Conservation (phyloP, 92 coral and sea anemone species). For the Palythoa heliodiscus region DNA sequence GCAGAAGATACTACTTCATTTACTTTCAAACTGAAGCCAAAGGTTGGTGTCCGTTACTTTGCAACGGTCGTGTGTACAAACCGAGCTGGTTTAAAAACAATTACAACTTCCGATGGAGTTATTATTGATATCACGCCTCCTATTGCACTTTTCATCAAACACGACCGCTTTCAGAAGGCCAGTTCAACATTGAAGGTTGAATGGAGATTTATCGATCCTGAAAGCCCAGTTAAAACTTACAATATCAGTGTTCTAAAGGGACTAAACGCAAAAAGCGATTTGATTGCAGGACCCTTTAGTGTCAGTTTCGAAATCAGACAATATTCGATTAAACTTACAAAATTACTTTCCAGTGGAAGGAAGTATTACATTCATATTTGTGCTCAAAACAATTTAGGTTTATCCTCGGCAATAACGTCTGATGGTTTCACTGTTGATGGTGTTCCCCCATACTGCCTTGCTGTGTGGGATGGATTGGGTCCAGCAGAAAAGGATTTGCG, state of each 20-base stretch:
- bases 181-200: conserved; percentile 44
- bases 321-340: conserved; percentile 46
- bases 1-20: conserved; percentile 55
- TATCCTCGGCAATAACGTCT: conserved; percentile 61
- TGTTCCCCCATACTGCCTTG: conserved; percentile 79
- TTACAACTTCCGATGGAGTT: conserved; percentile 77
- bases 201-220: conserved; percentile 79
- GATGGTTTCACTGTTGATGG: conserved; percentile 85
- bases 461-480: conserved; percentile 75
- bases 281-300: conserved; percentile 62
- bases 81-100: conserved; percentile 73
- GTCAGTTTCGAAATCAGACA: conserved; percentile 51
- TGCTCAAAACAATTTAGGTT: conserved; percentile 78
- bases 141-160: conserved; percentile 50
- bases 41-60: conserved; percentile 80
- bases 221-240: conserved; percentile 70
- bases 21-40: conserved; percentile 45
- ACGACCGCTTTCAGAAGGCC: conserved; percentile 70
- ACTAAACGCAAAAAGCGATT: not conserved
- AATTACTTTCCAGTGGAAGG: conserved; percentile 53
- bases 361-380: conserved; percentile 68
- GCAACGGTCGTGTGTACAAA: conserved; percentile 88
- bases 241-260: conserved; percentile 35
- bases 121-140: conserved; percentile 89
- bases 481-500: conserved; percentile 45